Evolutionary conservation across 1,140 invertebrate species (phyloP), one percentile per base, ranked within the genome.

Genomic region (Zophobas atratus): DNA sequence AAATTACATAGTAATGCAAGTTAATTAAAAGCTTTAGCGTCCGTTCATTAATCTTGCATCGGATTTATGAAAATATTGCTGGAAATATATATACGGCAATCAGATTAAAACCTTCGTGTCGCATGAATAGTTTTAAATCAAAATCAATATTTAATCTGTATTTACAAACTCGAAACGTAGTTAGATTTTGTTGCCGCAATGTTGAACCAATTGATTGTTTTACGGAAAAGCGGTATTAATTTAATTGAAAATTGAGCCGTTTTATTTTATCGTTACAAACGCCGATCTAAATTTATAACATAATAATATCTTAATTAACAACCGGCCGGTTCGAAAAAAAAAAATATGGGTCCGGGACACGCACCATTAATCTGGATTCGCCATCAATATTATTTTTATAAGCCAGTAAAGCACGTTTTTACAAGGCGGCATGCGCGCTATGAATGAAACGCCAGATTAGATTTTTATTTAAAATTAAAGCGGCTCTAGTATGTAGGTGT

Each of bases 71-170:
- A 55, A 55, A 55, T 55, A 55, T 55, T 55, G 53, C 32, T 55
- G 33, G 33, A 6, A 34, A 55, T 55, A 34, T 55, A 55, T 34
- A 60, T 60, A 4, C 56, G 1, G 35, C 56, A 46, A 46, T 4
- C 43, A 38, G 6, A 38, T 36, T 60, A 32, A 60, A 35, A 60
- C 3, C 38, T 60, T 60, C n/a, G 6, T 60, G 56, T 1, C 38
- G 56, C 56, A 60, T 38, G 56, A 60, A 60, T 60, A 38, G 56
- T 38, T 38, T 35, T 60, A 60, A 60, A 60, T 36, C 35, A 36
- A 36, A 60, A 60, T 36, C 35, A 20, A 60, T 36, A 60, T 60
- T 60, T 60, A 60, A 60, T 60, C 33, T 3, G 56, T 33, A 60
- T 60, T 60, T 60, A 60, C 34, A 60, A 60, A 20, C 20, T 20